Evolutionary conservation across 2,113 vertebrate species (phyloP), one percentile per base, ranked within the genome.

Genomic region (Charadrius vociferus): DNA sequence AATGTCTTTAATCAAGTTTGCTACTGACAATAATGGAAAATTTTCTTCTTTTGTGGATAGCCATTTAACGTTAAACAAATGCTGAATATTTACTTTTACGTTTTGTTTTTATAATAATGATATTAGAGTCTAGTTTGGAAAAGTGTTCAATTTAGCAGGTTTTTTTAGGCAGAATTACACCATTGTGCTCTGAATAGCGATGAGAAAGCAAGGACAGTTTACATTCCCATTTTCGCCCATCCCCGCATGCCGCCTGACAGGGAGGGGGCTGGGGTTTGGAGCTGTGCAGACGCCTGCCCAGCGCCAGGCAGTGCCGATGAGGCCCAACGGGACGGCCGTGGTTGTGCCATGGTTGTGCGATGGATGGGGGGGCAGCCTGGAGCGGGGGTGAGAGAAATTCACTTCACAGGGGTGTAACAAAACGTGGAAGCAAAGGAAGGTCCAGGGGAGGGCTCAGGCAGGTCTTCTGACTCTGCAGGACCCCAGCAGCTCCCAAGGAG

Each of bases 1-100:
- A 36, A 77, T 81, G 86, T 36, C 80, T 86, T 95, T 95, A 65
- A 70, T 94, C 63, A 50, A 62, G 37, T 32, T 81, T 70, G 22
- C 47, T 62, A 8, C 32, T 86, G 61, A 66, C 34, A 78, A 13
- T 65, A 71, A 52, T 78, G 50, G 59, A 74, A 88, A 23, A 15
- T 20, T 74, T 84, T 83, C 43, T 79, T 77, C 50, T 92, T 71
- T 49, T 63, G 22, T 84, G 59, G 72, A 61, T 39, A 61, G 49
- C 30, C 1, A 1, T 75, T 89, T 89, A 55, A 55, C 23, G 12
- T 73, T 24, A 58, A 92, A 74, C 24, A 70, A 79, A 36, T 47
- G 41, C 45, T 34, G 71, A 86, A 32, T 80, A 52, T 80, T 87
- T 94, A 23, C 47, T 50, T 86, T 36, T 12, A 16, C 84, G 50